These are phyloP conservation scores for Callocephalon fimbriatum DNA, from an alignment of 2,113 vertebrate genomes.

Conservation along the genomic window DNA sequence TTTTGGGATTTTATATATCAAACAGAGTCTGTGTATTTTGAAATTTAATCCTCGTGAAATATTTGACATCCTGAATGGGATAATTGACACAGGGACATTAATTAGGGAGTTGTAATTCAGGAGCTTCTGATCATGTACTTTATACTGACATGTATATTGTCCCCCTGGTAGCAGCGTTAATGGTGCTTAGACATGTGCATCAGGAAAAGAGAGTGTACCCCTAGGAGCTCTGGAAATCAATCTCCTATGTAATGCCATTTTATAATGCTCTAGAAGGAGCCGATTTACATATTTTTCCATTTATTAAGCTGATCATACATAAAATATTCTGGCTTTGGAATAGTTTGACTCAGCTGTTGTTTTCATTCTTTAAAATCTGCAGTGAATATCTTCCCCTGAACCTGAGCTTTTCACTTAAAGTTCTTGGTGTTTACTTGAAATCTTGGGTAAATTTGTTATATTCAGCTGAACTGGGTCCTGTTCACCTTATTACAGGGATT, in stretches of 20 bases:
- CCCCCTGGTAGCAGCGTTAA: constrained; percentile 40
- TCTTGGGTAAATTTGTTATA: neutral
- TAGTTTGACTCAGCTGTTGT: neutral
- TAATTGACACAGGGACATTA: constrained; percentile 49
- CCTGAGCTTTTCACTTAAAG: neutral
- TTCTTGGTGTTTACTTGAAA: neutral
- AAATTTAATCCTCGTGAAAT: constrained; percentile 40
- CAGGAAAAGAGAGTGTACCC: neutral
- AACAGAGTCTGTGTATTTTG: constrained; percentile 1
- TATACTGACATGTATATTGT: constrained; percentile 45
- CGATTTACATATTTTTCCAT: constrained; percentile 51
- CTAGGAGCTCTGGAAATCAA: constrained; percentile 47
- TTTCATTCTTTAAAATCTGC: constrained; percentile 25
- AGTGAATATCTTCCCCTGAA: neutral
- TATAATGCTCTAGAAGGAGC: constrained; percentile 1
- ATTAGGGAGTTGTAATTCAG: constrained; percentile 52
- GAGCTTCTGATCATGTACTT: constrained; percentile 36
- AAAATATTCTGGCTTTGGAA: constrained; percentile 3
- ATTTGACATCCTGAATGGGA: constrained; percentile 33
- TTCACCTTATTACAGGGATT: neutral
- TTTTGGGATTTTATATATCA: constrained; percentile 32
- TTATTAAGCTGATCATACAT: constrained; percentile 13
- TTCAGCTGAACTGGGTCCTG: neutral
- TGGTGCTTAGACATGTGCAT: constrained; percentile 26
- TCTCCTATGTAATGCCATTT: constrained; percentile 36